Conservation (phyloP, 1,140 invertebrate genomes). For the Sarcophaga bullata region DNA sequence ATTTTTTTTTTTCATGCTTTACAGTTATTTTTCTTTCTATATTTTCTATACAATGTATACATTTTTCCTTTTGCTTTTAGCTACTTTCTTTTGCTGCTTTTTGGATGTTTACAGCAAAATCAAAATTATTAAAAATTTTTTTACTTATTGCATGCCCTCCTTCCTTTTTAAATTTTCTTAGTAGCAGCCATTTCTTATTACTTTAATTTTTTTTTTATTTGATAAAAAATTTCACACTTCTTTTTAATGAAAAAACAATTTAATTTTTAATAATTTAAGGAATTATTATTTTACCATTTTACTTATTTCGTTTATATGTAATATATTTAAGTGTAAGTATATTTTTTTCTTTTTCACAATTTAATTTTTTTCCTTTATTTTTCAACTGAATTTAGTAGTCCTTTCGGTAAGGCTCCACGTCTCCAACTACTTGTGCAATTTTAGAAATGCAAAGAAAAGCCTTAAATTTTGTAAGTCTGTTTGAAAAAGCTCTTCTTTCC, state of each 20-base stretch:
- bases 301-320: conserved; percentile 27
- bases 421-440: conserved; percentile 58
- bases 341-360: not conserved
- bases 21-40: not conserved
- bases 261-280: not conserved
- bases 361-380: conserved; percentile 31
- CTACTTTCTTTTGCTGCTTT: no score
- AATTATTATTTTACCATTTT: not conserved
- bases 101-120: no score
- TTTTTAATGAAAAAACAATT: not conserved
- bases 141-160: no score
- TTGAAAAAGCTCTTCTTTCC: conserved; percentile 54
- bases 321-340: conserved; percentile 20
- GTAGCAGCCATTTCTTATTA: no score
- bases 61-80: not conserved
- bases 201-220: not conserved
- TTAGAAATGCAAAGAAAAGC: conserved; percentile 11
- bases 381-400: conserved; percentile 47
- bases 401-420: conserved; percentile 63
- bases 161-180: no score
- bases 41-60: not conserved
- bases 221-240: not conserved
- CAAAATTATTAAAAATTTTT: no score
- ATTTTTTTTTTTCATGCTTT: not conserved
- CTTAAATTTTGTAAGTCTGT: no score